Percentiles rank a stretch among this genome's conserved stretches.
These are phyloP conservation scores for Tragulus kanchil DNA, from an alignment of 2,113 vertebrate genomes.

Conservation along the genomic window DNA sequence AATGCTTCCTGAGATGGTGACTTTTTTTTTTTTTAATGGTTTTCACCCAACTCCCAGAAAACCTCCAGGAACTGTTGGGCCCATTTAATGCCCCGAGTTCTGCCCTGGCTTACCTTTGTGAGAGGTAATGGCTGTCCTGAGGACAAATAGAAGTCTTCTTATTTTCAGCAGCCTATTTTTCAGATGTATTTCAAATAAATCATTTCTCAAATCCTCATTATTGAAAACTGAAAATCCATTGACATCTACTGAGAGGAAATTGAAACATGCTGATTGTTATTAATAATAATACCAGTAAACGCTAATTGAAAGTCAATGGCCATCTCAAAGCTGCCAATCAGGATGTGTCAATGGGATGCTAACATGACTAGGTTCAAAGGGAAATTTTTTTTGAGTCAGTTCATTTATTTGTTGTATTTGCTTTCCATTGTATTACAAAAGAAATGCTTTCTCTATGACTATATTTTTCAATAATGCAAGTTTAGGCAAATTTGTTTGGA, in stretches of 20 bases:
- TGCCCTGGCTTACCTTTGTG: constrained; percentile 11
- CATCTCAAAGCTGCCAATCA: neutral
- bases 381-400: neutral
- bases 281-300: constrained; percentile 52
- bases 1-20: constrained; percentile 83
- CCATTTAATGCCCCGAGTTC: neutral
- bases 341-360: neutral
- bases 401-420: constrained; percentile 25
- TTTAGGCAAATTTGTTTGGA: neutral
- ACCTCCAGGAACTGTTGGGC: constrained; percentile 77
- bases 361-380: neutral
- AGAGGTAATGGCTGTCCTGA: neutral
- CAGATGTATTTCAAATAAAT: constrained; percentile 48
- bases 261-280: constrained; percentile 30
- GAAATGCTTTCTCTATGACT: neutral
- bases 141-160: constrained; percentile 47
- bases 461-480: neutral
- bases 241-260: constrained; percentile 50
- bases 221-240: constrained; percentile 57
- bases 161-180: constrained; percentile 45
- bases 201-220: constrained; percentile 62
- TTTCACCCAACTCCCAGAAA: constrained; percentile 82
- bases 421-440: constrained; percentile 1
- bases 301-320: neutral
- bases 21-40: too few relatives aligned